Conservation (phyloP, 1,140 invertebrate species). For the Drosophila trapezifrons region DNA sequence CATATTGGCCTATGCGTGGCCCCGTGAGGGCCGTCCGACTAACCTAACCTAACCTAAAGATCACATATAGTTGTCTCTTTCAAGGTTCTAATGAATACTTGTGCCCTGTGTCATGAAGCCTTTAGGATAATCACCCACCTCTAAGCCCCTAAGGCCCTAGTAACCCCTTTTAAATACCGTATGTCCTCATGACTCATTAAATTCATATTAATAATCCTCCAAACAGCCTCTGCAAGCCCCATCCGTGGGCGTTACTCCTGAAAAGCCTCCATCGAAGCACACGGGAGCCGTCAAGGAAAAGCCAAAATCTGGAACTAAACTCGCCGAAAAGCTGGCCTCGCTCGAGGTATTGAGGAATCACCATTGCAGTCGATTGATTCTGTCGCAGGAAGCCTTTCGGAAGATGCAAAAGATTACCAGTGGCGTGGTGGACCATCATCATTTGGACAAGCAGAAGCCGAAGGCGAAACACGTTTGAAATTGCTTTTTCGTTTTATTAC, state of each 20-base stretch:
- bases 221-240: neutral
- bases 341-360: conserved; percentile 44
- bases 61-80: no score
- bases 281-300: neutral
- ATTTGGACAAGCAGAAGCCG: neutral
- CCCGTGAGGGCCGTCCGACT: no score
- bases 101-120: no score
- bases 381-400: conserved; percentile 41
- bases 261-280: neutral
- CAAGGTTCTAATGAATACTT: no score
- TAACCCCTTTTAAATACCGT: no score
- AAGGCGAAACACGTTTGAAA: conserved; percentile 18
- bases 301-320: neutral
- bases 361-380: conserved; percentile 11
- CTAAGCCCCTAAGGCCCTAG: no score
- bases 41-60: no score
- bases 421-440: neutral
- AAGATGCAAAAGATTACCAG: conserved; percentile 18
- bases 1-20: no score
- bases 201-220: neutral
- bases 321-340: conserved; percentile 28
- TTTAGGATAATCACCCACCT: no score
- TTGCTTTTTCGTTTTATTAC: conserved; percentile 71
- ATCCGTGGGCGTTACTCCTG: neutral
- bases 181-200: no score